A percentile compares a stretch with the other conserved stretches of the same genome.
Evolutionary conservation across 1,140 invertebrate genomes (phyloP).

Genomic region (Hypothenemus hampei): DNA sequence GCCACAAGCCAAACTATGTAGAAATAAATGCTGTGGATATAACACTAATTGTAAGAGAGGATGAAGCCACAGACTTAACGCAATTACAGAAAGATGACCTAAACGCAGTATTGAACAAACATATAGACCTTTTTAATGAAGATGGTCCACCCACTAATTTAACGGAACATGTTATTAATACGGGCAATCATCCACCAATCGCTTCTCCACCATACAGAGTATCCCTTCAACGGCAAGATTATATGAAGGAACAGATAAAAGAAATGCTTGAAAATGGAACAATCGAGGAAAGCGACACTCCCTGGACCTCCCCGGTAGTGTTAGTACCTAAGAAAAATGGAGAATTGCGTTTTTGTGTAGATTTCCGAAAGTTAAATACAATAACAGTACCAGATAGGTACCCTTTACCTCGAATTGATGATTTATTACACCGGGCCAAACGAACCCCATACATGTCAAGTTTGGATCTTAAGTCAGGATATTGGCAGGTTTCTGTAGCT

Average conservation of each 20-base stretch:
- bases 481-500: conserved; percentile 41
- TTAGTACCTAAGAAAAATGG: conserved; percentile 50
- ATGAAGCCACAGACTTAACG: not conserved
- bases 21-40: not conserved
- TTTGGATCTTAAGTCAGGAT: conserved; percentile 46
- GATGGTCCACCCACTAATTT: conserved; percentile 16
- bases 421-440: conserved; percentile 37
- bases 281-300: conserved; percentile 44
- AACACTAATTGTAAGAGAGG: not conserved
- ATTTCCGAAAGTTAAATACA: conserved; percentile 46
- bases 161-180: conserved; percentile 23
- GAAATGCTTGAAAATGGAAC: conserved; percentile 40
- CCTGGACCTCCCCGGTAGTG: conserved; percentile 49
- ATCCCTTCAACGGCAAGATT: conserved; percentile 19
- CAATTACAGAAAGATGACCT: not conserved
- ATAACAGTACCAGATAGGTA: conserved; percentile 43
- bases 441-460: conserved; percentile 43
- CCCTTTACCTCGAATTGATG: conserved; percentile 49
- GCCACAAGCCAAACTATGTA: not conserved
- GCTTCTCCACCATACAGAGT: conserved; percentile 27
- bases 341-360: conserved; percentile 44
- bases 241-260: conserved; percentile 20
- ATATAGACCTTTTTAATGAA: not conserved
- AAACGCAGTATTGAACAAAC: not conserved
- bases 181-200: conserved; percentile 14